Conservation (phyloP, 2,797 vertebrate species). For the Notolabrus celidotus region DNA sequence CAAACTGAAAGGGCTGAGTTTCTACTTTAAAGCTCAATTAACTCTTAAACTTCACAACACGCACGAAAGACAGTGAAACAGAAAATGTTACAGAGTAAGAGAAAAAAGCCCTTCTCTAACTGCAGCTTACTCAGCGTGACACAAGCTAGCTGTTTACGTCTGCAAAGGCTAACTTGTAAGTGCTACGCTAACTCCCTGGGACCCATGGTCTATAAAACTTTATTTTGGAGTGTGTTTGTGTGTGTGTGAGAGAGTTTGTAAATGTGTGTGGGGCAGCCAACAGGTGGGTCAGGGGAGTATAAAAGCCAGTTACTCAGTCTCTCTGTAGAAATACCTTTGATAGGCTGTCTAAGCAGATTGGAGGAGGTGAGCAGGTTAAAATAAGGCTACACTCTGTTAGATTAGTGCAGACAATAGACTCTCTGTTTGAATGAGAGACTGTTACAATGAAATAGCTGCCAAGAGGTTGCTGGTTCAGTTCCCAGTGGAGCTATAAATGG, state of each 20-base stretch:
- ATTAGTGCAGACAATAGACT: slow-evolving; percentile 41
- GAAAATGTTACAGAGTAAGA: slow-evolving; percentile 18
- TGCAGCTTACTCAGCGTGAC: slow-evolving; percentile 34
- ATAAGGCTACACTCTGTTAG: slow-evolving; percentile 36
- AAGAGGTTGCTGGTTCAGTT: slow-evolving; percentile 55
- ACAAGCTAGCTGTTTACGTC: slow-evolving; percentile 44
- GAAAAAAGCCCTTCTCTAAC: slow-evolving; percentile 24
- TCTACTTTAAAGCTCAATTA: slow-evolving; percentile 40
- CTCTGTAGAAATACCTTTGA: slow-evolving; percentile 16
- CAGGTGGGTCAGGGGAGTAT: slow-evolving; percentile 36
- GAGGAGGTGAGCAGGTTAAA: slow-evolving; percentile 44
- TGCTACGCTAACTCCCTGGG: slow-evolving; percentile 1
- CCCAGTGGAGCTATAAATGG: slow-evolving; percentile 58
- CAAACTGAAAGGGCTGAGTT: slow-evolving; percentile 25
- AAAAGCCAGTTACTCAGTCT: slow-evolving; percentile 30
- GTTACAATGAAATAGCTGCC: slow-evolving; percentile 42
- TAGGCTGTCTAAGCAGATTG: slow-evolving; percentile 18
- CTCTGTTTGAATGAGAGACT: slow-evolving; percentile 33
- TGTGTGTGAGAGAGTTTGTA: no score
- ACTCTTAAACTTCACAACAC: slow-evolving; percentile 18
- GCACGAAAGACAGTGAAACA: slow-evolving; percentile 17
- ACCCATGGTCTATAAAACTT: slow-evolving; percentile 47
- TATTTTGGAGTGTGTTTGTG: slow-evolving; percentile 44
- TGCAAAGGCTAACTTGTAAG: slow-evolving; percentile 22
- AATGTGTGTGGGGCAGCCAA: neutral